Percentiles rank a stretch among this genome's conserved stretches.
Conservation (phyloP, 2,797 vertebrate species). For the Anas capensis region DNA sequence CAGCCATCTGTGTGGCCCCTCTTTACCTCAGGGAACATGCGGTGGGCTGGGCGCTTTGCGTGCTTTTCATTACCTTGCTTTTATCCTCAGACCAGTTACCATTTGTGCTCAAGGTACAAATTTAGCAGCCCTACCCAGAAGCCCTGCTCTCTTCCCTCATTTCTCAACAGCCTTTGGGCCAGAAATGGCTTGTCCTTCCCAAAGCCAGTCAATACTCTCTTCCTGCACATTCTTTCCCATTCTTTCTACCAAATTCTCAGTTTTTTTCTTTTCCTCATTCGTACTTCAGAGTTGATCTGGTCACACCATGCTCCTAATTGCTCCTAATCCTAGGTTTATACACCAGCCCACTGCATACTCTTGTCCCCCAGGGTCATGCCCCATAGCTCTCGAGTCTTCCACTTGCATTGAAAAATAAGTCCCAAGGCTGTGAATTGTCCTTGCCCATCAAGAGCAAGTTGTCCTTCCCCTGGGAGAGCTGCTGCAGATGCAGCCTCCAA, state of each 20-base stretch:
- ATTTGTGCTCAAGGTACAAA: neutral
- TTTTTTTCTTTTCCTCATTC: neutral
- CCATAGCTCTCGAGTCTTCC: neutral
- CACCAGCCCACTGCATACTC: accelerated
- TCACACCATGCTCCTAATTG: neutral
- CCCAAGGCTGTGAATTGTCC: neutral
- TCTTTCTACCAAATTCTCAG: neutral
- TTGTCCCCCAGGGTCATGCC: neutral
- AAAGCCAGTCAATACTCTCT: neutral
- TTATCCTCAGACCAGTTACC: neutral
- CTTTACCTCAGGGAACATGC: neutral
- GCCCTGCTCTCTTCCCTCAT: neutral
- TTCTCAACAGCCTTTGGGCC: neutral
- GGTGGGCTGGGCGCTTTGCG: neutral
- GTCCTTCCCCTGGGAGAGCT: neutral
- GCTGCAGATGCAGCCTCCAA: neutral
- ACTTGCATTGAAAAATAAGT: neutral
- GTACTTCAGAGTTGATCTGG: neutral
- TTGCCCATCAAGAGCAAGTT: neutral
- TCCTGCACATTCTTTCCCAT: neutral
- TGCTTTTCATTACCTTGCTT: neutral
- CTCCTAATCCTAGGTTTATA: neutral
- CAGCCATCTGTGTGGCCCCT: accelerated
- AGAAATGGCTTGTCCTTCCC: neutral
- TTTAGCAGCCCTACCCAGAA: neutral